phyloP scores from a whole-genome alignment of 2,113 vertebrate species.

The Ochotona princeps region DNA sequence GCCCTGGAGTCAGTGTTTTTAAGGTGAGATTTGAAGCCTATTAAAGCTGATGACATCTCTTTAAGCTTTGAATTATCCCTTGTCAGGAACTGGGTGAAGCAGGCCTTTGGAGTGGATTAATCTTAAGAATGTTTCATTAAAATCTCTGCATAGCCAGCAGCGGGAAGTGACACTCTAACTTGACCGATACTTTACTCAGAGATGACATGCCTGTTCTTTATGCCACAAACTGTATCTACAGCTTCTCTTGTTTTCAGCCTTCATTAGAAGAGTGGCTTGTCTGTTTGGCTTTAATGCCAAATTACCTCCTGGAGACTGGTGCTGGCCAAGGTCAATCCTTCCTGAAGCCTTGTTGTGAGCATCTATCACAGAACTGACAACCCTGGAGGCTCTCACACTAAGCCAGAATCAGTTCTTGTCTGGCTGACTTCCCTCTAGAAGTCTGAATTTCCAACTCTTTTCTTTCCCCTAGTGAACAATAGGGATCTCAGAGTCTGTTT shows the following conservation, averaged over 20 bases:
- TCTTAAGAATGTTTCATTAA: constrained; percentile 66
- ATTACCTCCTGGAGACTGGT: constrained; percentile 48
- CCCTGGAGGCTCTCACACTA: neutral
- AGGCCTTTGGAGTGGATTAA: constrained; percentile 47
- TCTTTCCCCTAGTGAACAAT: neutral
- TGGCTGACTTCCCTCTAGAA: neutral
- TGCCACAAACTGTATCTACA: constrained; percentile 43
- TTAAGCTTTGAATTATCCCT: constrained; percentile 67
- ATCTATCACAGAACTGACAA: constrained; percentile 47
- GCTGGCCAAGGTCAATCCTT: constrained; percentile 27
- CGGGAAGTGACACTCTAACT: constrained; percentile 35
- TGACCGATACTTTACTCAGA: constrained; percentile 42
- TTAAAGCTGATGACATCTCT: constrained; percentile 61
- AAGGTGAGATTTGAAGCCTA: constrained; percentile 19
- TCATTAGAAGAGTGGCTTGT: constrained; percentile 58
- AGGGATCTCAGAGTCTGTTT: neutral
- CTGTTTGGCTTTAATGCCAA: constrained; percentile 51
- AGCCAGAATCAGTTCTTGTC: neutral
- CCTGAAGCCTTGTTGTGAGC: constrained; percentile 49
- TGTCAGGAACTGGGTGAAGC: constrained; percentile 45
- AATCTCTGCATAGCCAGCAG: constrained; percentile 29
- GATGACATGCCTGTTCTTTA: constrained; percentile 61
- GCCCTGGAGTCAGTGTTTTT: neutral
- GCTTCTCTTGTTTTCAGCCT: constrained; percentile 48
- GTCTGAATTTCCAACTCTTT: neutral